Conservation (phyloP, 2,113 vertebrate genomes). For the Pollachius pollachius region DNA sequence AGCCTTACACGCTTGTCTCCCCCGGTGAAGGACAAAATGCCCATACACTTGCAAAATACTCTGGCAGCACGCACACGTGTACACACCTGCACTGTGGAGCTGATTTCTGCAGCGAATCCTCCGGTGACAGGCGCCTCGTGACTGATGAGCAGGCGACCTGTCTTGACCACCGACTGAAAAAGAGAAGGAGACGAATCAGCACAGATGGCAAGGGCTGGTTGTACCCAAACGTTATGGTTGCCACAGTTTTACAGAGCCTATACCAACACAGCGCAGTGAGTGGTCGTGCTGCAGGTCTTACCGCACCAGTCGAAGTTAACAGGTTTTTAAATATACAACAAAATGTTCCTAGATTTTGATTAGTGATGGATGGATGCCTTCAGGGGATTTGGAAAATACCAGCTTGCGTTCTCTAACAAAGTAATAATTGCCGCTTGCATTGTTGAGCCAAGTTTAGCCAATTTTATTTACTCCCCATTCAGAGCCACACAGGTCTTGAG, state of each 20-base stretch:
- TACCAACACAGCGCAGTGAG: no score
- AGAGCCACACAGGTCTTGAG: no score
- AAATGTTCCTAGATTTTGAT: no score
- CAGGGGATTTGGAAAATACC: slow-evolving; percentile 41
- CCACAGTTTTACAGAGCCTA: no score
- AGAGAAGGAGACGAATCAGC: slow-evolving; percentile 33
- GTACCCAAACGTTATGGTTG: background rate
- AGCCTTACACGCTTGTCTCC: background rate
- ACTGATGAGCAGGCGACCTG: slow-evolving; percentile 90
- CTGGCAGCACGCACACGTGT: background rate
- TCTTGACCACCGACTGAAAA: slow-evolving; percentile 92
- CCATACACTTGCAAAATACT: background rate
- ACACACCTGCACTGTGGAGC: slow-evolving; percentile 91
- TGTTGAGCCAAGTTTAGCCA: no score
- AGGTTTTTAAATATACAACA: no score
- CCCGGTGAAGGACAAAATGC: background rate
- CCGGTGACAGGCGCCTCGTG: slow-evolving; percentile 95
- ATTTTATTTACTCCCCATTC: no score
- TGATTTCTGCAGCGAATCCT: slow-evolving; percentile 96
- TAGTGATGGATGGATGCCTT: slow-evolving; percentile 9
- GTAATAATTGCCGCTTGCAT: no score
- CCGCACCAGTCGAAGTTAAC: no score
- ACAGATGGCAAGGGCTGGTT: background rate
- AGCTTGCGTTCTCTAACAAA: no score
- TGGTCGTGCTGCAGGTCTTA: no score